A percentile compares a stretch with the other conserved stretches of the same genome.
phyloP scores from a whole-genome alignment of 2,797 vertebrate species.

The Simalia tracyae region DNA sequence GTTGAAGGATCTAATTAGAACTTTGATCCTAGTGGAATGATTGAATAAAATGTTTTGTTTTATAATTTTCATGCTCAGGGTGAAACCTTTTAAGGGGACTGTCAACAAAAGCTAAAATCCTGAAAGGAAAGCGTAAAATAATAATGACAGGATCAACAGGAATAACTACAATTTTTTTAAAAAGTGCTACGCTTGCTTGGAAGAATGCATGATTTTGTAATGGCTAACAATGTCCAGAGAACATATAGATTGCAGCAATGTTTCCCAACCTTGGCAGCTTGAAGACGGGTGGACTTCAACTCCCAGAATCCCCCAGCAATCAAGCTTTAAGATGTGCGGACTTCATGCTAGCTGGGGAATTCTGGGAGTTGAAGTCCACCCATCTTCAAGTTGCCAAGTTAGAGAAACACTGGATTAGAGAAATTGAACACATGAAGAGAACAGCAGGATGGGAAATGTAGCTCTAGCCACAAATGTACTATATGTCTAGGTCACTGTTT shows the following conservation, averaged over 20 bases:
- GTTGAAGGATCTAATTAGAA: background rate
- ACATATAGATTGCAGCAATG: background rate
- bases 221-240: background rate
- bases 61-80: background rate
- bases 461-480: background rate
- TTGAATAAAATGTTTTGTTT: background rate
- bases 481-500: background rate
- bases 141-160: background rate
- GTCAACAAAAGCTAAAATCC: background rate
- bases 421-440: background rate
- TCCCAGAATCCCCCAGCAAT: too few relatives aligned
- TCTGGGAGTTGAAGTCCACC: background rate
- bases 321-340: too few relatives aligned
- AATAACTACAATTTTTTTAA: background rate
- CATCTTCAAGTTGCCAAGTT: too few relatives aligned
- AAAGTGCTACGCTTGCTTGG: background rate
- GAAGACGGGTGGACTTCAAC: too few relatives aligned
- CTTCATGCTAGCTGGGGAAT: background rate
- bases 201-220: background rate
- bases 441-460: background rate
- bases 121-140: background rate
- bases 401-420: too few relatives aligned
- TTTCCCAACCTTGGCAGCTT: too few relatives aligned
- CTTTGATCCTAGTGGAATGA: background rate
- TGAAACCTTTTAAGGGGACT: background rate